Evolutionary conservation across 2,113 vertebrate genomes (phyloP).

Genomic region (Alouatta palliata): DNA sequence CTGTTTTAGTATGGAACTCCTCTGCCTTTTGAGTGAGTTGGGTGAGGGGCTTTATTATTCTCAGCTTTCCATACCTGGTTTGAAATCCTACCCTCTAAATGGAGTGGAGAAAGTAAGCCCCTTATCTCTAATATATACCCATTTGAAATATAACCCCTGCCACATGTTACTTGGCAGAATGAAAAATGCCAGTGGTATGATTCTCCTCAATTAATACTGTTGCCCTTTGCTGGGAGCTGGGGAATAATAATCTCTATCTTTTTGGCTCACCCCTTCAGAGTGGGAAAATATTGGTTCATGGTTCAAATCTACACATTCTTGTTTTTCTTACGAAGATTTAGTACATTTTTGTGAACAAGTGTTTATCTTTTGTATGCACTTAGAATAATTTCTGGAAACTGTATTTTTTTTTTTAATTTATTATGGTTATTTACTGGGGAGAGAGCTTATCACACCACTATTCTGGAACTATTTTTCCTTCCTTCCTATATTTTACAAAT

Average conservation of each 20-base stretch:
- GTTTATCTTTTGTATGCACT: not conserved
- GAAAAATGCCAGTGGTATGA: not conserved
- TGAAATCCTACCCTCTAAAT: not conserved
- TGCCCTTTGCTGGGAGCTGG: not conserved
- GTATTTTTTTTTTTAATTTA: not conserved
- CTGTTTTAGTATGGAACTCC: not conserved
- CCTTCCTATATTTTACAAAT: not conserved
- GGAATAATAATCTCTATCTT: not conserved
- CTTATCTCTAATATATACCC: not conserved
- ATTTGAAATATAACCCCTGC: not conserved
- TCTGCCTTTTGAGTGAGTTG: not conserved
- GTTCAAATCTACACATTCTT: not conserved
- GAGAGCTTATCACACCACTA: not conserved
- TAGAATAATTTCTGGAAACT: too few species aligned
- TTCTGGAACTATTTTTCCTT: not conserved
- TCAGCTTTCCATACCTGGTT: not conserved
- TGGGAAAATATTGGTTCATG: not conserved
- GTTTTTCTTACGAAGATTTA: not conserved
- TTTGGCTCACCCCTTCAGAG: not conserved
- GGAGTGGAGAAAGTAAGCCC: not conserved
- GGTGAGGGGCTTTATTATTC: not conserved
- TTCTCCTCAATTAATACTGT: not conserved
- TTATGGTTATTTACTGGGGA: not conserved
- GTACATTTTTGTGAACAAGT: not conserved
- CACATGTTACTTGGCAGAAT: not conserved